These are phyloP conservation scores for Hirudinaria manillensis DNA, from an alignment of 2,888 invertebrate genomes.

Conservation along the genomic window DNA sequence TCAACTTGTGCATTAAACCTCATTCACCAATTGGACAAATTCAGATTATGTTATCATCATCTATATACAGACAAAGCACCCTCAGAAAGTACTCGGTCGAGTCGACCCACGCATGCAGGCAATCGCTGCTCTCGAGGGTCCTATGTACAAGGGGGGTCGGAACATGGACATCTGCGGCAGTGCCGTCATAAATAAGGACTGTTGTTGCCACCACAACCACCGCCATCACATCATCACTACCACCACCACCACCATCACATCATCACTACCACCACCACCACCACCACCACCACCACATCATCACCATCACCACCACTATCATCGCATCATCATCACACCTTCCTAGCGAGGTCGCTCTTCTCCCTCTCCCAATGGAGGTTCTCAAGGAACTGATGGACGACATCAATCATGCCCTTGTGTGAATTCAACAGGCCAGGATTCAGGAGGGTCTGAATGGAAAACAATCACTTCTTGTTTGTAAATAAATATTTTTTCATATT, in stretches of 20 bases:
- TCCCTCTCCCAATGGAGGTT: constrained; percentile 67
- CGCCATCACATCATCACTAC: neutral
- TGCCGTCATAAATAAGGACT: no score
- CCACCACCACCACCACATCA: neutral
- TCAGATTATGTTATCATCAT: no score
- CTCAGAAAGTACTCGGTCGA: no score
- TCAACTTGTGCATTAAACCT: no score
- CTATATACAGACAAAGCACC: no score
- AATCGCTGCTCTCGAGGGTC: no score
- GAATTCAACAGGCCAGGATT: constrained; percentile 61
- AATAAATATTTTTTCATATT: no score
- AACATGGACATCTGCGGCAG: no score
- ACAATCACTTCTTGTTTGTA: neutral
- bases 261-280: neutral
- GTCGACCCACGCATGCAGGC: no score
- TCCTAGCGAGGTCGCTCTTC: constrained; percentile 53
- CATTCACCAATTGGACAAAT: no score
- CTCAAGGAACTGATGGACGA: constrained; percentile 64
- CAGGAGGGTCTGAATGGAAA: constrained; percentile 59
- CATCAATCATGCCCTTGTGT: constrained; percentile 63
- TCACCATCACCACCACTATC: neutral
- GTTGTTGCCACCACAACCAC: neutral
- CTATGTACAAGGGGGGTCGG: no score
- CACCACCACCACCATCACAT: neutral
- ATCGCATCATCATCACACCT: constrained; percentile 43